These are phyloP conservation scores for Gadopsis marmoratus DNA, from an alignment of 2,797 vertebrate species.

Conservation along the genomic window DNA sequence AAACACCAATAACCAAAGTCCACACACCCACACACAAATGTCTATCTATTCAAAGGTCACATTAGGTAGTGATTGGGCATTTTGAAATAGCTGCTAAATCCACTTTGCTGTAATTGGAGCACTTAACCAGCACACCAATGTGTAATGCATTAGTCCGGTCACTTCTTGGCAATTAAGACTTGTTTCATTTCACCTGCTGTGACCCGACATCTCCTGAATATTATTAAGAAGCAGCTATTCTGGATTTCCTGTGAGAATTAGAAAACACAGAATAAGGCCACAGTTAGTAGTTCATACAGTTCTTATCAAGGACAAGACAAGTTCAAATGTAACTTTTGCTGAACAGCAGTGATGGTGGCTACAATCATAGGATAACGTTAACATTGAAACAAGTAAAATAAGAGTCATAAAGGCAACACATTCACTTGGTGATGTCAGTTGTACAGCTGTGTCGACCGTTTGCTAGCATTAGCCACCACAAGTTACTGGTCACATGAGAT, in stretches of 20 bases:
- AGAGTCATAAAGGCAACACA: neutral
- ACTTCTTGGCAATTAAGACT: constrained; percentile 38
- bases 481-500: constrained; percentile 1
- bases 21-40: constrained; percentile 19
- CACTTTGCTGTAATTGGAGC: constrained; percentile 56
- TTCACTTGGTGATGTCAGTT: too few relatives aligned
- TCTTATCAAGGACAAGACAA: neutral
- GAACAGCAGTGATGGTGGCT: neutral
- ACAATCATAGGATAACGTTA: neutral
- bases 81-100: constrained; percentile 64
- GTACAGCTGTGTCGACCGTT: neutral
- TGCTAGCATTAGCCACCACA: neutral
- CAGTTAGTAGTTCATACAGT: constrained; percentile 10
- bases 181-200: constrained; percentile 53
- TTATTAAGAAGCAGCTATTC: constrained; percentile 49
- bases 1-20: constrained; percentile 18
- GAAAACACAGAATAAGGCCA: constrained; percentile 35
- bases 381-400: neutral
- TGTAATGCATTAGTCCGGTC: constrained; percentile 45
- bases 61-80: constrained; percentile 6
- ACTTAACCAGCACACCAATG: constrained; percentile 34
- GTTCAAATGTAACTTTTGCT: constrained; percentile 12
- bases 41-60: constrained; percentile 44
- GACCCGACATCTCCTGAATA: constrained; percentile 40
- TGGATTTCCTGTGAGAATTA: constrained; percentile 43